Evolutionary conservation across 2,113 vertebrate genomes (phyloP), one percentile per base, ranked within the genome.

Genomic region (Lathamus discolor): DNA sequence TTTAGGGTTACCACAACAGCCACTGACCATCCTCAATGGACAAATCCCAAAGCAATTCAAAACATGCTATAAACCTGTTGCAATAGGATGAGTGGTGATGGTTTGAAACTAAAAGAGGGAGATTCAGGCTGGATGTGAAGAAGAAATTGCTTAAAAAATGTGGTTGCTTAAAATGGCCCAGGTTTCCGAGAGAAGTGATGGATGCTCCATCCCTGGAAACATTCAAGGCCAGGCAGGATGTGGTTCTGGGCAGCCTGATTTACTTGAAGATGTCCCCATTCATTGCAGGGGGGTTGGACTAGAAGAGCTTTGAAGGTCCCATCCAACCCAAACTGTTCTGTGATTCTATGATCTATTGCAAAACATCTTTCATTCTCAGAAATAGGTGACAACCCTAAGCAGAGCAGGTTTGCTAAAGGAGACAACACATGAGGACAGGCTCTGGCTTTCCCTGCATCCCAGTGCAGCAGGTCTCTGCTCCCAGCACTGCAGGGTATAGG

Each of bases 401-500:
- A 67, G 69, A 3, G 29, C 37, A 22, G 33, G 1, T 46, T 28
- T 54, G 29, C 54, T 64, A 18, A 29, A 8, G 5, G 31, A 39
- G 8, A 27, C 14, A 31, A 35, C 3, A 1, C 0, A 0, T 3
- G 12, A 46, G 31, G 59, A 61, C 29, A 48, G 44, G 13, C 29
- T 37, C 64, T 6, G 11, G 3, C 31, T 59, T 59, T 35, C 57
- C 33, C 33, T 24, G 57, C 22, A 59, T 59, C n/a, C 57, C 22
- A 35, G 57, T 24, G 57, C 6, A 59, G 33, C 57, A 59, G 57
- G 13, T 59, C 57, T 59, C 57, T 59, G 57, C 57, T 59, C 13
- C 25, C 44, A 12, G 29, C 1, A 0, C 0, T 2, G 1, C 31
- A 20, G 29, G 3, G 18, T 3, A 15, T 2, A 11, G n/a, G 69